Conservation (phyloP, 2,888 invertebrate genomes). For the Agonopterix alstromeriana region DNA sequence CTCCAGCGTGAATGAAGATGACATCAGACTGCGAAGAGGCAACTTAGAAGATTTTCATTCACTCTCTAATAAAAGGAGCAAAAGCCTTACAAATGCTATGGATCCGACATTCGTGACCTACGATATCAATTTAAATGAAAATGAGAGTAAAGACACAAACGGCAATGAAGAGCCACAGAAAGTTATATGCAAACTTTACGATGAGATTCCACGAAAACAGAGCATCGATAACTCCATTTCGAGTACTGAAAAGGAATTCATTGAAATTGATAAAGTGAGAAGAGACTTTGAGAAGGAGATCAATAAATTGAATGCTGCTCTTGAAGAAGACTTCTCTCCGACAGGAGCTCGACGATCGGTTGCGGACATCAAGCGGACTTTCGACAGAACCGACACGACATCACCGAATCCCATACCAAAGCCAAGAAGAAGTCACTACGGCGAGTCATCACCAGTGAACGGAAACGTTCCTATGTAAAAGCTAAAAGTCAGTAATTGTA, state of each 20-base stretch:
- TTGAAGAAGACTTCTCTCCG: constrained; percentile 54
- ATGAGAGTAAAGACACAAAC: constrained; percentile 37
- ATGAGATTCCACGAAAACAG: constrained; percentile 45
- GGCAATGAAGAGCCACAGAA: constrained; percentile 57
- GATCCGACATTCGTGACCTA: constrained; percentile 47
- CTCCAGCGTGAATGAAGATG: constrained; percentile 66
- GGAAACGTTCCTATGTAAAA: constrained; percentile 12
- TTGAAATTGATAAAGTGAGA: constrained; percentile 65
- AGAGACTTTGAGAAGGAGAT: constrained; percentile 65
- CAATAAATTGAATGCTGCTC: constrained; percentile 64
- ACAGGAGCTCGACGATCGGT: constrained; percentile 49
- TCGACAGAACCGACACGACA: constrained; percentile 66
- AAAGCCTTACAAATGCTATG: constrained; percentile 55
- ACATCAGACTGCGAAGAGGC: constrained; percentile 56
- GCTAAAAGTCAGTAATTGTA: no score
- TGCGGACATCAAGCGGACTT: constrained; percentile 70
- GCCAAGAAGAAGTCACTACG: constrained; percentile 72
- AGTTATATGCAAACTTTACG: constrained; percentile 61
- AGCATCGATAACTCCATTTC: constrained; percentile 61
- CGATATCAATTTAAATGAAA: constrained; percentile 58
- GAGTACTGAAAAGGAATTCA: constrained; percentile 65
- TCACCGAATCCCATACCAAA: constrained; percentile 77
- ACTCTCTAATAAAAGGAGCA: constrained; percentile 57
- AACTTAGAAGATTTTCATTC: constrained; percentile 63
- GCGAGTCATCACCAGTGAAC: constrained; percentile 25